Evolutionary conservation across 2,797 vertebrate genomes (phyloP).

Genomic region (Lophotriccus pileatus): DNA sequence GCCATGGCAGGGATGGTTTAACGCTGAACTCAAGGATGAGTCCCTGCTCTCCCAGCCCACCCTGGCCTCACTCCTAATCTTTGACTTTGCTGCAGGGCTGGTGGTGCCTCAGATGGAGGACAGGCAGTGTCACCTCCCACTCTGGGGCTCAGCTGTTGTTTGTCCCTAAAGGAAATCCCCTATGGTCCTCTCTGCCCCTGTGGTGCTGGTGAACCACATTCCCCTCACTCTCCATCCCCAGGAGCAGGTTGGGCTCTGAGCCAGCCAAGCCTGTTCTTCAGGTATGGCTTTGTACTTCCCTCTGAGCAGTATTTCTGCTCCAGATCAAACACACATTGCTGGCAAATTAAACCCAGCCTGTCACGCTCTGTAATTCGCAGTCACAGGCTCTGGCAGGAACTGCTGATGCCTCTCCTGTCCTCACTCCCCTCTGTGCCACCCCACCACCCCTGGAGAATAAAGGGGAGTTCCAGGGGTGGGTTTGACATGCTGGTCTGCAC

Average conservation of each 20-base stretch:
- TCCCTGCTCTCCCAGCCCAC: not conserved
- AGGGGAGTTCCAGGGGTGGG: not conserved
- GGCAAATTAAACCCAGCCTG: not conserved
- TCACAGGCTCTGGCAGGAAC: not conserved
- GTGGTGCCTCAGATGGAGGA: fast-evolving
- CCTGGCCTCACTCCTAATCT: not conserved
- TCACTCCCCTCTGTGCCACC: fast-evolving
- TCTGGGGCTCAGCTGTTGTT: not conserved
- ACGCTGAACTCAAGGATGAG: not conserved
- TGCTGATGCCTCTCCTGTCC: fast-evolving
- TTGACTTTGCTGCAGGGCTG: not conserved
- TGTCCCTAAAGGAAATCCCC: not conserved
- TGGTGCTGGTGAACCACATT: not conserved
- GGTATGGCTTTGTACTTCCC: not conserved
- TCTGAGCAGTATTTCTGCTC: not conserved
- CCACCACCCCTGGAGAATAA: not conserved
- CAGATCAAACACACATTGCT: not conserved
- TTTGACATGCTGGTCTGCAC: not conserved
- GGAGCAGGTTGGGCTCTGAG: not conserved
- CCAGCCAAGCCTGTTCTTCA: conserved; percentile 25
- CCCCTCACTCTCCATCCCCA: not conserved
- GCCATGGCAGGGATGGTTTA: not conserved
- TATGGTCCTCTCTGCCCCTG: fast-evolving
- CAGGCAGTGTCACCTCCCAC: not conserved
- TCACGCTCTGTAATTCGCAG: not conserved